Base-by-base conservation (phyloP, 2,888 invertebrate species). In the Nezara viridula region DNA sequence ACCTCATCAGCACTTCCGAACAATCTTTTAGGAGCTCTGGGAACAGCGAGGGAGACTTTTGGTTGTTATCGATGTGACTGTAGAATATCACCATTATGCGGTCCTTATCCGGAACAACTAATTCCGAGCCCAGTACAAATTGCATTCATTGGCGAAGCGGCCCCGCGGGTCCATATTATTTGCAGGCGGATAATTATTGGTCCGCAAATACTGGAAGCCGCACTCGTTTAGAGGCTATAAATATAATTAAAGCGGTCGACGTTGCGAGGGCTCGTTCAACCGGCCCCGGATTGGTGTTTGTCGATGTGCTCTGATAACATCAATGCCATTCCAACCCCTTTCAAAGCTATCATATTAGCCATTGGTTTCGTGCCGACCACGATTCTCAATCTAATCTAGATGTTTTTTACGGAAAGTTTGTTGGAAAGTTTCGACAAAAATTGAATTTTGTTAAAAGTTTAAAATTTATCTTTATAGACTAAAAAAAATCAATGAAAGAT, bases 1-100 rank as follows among this genome's bases (percentile, higher is more conserved):
- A 73, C 32, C 37, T 73, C 66, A 73, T 37, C 66, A 73, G 19
- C 66, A 73, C 66, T 73, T 73, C 19, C 66, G 6, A 73, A 73
- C 66, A 73, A 73, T 73, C 66, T 37, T 73, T 73, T 21, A 6
- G 66, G 3, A 55, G 55, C 55, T 55, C n/a, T 55, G n/a, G n/a
- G n/a, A 55, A 27, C 19, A 19, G 37, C 1, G 4, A 37, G 19
- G 32, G n/a, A n/a, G 27, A 16, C 14, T 5, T 27, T 32, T 73
- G 16, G 6, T 1, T 19, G 66, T 21, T 73, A 37, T 73, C 7
- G 37, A 73, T 73, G 66, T 1, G 32, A 6, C 37, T 9, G 32
- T 19, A 37, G 19, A 21, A 37, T 37, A 37, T 32, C 32, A 1
- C 66, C 66, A 73, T 73, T 32, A 9, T 19, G 66, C 66, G 32